phyloP scores from a whole-genome alignment of 2,797 vertebrate species.

The Synaphobranchus kaupii region DNA sequence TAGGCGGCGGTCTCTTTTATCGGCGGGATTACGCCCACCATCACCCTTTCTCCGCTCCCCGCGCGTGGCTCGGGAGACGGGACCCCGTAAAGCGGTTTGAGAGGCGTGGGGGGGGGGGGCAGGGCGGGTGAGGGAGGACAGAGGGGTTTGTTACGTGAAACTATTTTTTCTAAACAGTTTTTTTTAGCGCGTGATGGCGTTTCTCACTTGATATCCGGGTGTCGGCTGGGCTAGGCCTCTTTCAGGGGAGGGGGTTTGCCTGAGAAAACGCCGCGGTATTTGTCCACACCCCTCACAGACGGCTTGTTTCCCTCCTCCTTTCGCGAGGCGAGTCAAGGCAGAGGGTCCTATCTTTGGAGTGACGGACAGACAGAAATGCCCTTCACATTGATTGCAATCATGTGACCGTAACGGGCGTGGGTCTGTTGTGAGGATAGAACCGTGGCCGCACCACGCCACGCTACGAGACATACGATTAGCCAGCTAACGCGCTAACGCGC shows the following conservation, averaged over 20 bases:
- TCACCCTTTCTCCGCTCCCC: not conserved
- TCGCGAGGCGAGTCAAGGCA: not conserved
- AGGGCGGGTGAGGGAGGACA: slow-evolving; percentile 60
- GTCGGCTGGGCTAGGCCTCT: slow-evolving; percentile 53
- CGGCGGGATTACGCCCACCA: not conserved
- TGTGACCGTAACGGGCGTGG: not conserved
- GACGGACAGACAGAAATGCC: slow-evolving; percentile 50
- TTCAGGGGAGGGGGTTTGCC: slow-evolving; percentile 49
- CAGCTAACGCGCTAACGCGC: too few relatives aligned
- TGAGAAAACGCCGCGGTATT: slow-evolving; percentile 44
- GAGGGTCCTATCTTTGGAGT: not conserved
- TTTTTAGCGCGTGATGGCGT: slow-evolving; percentile 72
- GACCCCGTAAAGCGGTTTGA: slow-evolving; percentile 48
- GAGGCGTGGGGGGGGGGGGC: slow-evolving; percentile 45
- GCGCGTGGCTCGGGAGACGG: slow-evolving; percentile 30
- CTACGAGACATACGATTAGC: too few relatives aligned
- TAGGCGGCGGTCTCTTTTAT: not conserved
- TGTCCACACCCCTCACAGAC: slow-evolving; percentile 44
- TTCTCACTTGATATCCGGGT: slow-evolving; percentile 72
- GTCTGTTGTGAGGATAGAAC: not conserved
- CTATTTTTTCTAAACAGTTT: slow-evolving; percentile 28
- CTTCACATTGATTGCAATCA: not conserved
- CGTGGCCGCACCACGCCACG: not conserved
- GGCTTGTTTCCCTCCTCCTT: slow-evolving; percentile 54
- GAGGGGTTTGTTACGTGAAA: slow-evolving; percentile 61